A percentile compares a stretch with the other conserved stretches of the same genome.
phyloP scores from a whole-genome alignment of 1,140 invertebrate genomes.

The Adelges cooleyi region DNA sequence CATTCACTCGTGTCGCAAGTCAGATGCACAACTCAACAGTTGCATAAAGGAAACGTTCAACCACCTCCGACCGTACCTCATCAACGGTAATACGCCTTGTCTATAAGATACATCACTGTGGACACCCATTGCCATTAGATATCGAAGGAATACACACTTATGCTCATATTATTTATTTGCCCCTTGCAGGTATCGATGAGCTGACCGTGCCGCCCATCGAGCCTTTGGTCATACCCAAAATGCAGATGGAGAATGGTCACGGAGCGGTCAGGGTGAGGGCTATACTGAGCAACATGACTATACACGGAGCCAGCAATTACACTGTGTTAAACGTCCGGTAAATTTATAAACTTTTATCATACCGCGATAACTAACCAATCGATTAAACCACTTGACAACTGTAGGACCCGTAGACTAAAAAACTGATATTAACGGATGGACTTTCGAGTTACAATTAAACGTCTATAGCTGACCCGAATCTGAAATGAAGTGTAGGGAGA shows the following conservation, averaged over 20 bases:
- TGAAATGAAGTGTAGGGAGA: no score
- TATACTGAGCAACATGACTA: constrained; percentile 56
- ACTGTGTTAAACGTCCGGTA: constrained; percentile 45
- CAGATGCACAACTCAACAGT: constrained; percentile 51
- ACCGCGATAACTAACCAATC: no score
- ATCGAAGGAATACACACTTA: no score
- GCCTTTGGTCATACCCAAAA: constrained; percentile 52
- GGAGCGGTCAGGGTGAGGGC: constrained; percentile 58
- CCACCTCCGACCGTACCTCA: constrained; percentile 55
- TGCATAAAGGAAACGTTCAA: constrained; percentile 58
- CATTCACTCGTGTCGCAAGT: constrained; percentile 53
- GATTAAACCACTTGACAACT: no score
- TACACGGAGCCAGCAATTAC: constrained; percentile 59
- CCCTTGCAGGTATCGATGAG: constrained; percentile 50
- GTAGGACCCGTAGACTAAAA: no score
- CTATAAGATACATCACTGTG: no score
- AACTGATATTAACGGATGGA: no score
- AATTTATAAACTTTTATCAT: no score
- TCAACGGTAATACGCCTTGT: constrained; percentile 40
- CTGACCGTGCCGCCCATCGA: constrained; percentile 58
- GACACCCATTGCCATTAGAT: no score
- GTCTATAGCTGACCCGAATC: no score
- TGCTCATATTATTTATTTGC: no score
- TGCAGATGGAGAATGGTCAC: constrained; percentile 62
- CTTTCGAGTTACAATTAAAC: no score